A percentile compares a stretch with the other conserved stretches of the same genome.
Conservation (phyloP, 2,113 vertebrate species). For the Daphoenositta chrysoptera region DNA sequence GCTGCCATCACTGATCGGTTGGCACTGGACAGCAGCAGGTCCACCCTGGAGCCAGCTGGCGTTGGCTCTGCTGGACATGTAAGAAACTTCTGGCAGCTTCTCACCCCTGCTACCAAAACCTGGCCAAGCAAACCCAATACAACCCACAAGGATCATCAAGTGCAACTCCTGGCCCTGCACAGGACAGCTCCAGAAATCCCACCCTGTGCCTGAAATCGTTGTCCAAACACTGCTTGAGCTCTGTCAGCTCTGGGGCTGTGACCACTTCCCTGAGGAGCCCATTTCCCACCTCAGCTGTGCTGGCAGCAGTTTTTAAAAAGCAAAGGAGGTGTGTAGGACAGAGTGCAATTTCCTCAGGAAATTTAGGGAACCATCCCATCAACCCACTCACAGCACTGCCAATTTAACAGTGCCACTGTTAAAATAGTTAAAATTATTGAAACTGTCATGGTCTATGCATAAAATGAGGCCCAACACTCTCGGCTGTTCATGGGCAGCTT, state of each 20-base stretch:
- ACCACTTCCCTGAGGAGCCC: background rate
- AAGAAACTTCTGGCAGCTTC: background rate
- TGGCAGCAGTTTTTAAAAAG: background rate
- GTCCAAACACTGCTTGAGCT: background rate
- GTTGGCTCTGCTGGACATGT: background rate
- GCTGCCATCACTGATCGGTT: background rate
- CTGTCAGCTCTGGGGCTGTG: background rate
- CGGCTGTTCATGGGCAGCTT: background rate
- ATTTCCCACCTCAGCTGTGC: background rate
- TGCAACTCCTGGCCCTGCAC: background rate
- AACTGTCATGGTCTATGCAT: background rate
- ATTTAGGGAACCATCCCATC: background rate
- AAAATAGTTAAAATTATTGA: background rate
- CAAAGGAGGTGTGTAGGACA: background rate
- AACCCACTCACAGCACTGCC: background rate
- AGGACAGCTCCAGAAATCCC: background rate
- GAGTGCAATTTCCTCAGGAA: background rate
- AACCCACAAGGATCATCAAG: background rate
- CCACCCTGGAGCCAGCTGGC: background rate
- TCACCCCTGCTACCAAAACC: background rate
- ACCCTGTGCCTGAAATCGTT: background rate
- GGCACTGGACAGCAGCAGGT: background rate
- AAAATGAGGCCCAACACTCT: background rate
- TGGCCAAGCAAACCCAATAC: background rate
- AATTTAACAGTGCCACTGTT: background rate